Base-by-base conservation (phyloP, 1,140 invertebrate species). In the Colletes latitarsis region DNA sequence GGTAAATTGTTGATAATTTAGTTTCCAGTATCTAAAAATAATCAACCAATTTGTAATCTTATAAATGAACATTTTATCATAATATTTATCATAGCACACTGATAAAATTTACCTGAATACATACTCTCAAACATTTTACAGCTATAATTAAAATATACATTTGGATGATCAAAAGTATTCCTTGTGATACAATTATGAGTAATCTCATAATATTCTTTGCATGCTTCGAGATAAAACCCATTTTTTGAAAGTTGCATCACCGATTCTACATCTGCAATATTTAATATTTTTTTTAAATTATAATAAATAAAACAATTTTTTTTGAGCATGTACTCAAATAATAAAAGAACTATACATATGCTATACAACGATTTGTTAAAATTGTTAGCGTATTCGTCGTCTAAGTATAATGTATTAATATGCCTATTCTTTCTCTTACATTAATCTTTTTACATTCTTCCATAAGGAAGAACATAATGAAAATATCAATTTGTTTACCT, bases 71-170 rank as follows among this genome's bases (percentile, higher is more conserved):
- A 57, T 57, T 19, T 57, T 57, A 8, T 57, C n/a, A 0, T 1
- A 55, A 30, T 62, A 9, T 39, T 39, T 39, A 39, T 4, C 2
- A 62, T 10, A 62, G 4, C 1, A 39, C 12, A 63, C 21, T 63
- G 30, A 41, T 41, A 6, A 63, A 86, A 49, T 58, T 82, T 67
- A 91, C 88, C 68, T 70, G 52, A 70, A 70, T 17, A n/a, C 15
- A 17, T 9, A 60, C 12, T 30, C 30, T 72, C 57, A 60, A 72
- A 10, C 30, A 95, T 81, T 77, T 95, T 95, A 84, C 96, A 95
- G 92, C 97, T 98, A 89, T 98, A 96, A 88, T 96, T 95, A 92
- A 97, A 99, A 92, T 97, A 99, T 82, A 97, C 96, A 94, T 99
- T 99, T 0, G 98, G 98, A 94, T 99, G 98, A 88, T 96, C 96